Evolutionary conservation across 2,797 vertebrate species (phyloP), one percentile per base, ranked within the genome.

Genomic region (Sus cebifrons): DNA sequence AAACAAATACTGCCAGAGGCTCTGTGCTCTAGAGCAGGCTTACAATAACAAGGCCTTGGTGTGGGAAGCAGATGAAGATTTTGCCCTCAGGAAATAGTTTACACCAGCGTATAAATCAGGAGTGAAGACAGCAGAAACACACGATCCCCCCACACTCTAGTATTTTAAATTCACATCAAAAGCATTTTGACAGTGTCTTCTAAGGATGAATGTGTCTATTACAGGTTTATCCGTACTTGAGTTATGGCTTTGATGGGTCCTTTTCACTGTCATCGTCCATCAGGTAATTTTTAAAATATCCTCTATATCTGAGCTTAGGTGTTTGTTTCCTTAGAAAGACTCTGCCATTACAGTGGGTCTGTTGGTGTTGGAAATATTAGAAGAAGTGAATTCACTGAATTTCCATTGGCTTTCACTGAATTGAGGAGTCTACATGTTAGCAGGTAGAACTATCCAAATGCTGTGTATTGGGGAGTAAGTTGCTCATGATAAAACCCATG

Each of bases 211-310:
- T 96, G 79, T 97, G 75, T 96, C 36, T 92, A 65, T 96, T 95
- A 92, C 85, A 68, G 75, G 94, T 96, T 97, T 75, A 68, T n/a
- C 95, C 27, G 75, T 52, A 93, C 87, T 94, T 49, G 58, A 93
- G 65, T 93, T 86, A n/a, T 36, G 64, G 85, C 94, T 90, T 9
- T 0, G 32, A 87, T 83, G 71, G 40, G 77, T 16, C 94, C 40
- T 97, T 94, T 95, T 92, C 25, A 44, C 84, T 96, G 86, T 11
- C 13, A 70, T n/a, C 32, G 29, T 86, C 95, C 95, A 87, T 97
- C 92, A 5, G 62, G 94, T 97, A 54, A 79, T 97, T 97, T 98
- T 27, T 77, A 36, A 97, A 97, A 97, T 97, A 94, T 64, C 96
- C 96, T 96, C 96, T 95, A 58, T 94, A 97, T 97, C 83, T 89